Evolutionary conservation across 2,797 vertebrate genomes (phyloP), one percentile per base, ranked within the genome.

Genomic region (Sebastes matsubarae): DNA sequence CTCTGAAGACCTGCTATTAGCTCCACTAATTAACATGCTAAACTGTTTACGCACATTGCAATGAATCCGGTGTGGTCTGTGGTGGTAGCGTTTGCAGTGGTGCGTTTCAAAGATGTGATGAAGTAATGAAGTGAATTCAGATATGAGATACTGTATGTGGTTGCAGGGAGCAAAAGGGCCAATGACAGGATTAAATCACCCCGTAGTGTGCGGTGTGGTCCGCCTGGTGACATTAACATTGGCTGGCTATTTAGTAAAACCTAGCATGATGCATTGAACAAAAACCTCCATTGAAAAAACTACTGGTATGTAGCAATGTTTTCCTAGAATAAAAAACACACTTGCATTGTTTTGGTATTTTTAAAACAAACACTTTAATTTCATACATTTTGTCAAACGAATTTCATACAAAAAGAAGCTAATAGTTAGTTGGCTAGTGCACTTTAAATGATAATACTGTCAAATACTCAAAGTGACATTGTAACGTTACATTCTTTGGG

Each of bases 391-490:
- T 68, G 50, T 67, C 54, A 82, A 46, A 69, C 50, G 42, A 1
- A 76, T 65, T 65, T 68, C 24, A 77, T 84, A 82, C 80, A 91
- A 87, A 86, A 76, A 73, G 9, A 61, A 83, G 64, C 54, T 55
- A 61, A 80, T 72, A 81, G 46, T 80, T 32, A 75, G n/a, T 74
- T 54, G 73, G 64, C 46, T 65, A 75, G 78, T 82, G 83, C 82
- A 87, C 70, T 67, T 68, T 64, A 71, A 86, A 78, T 79, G 54
- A 81, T 85, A 90, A 87, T 80, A 89, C 80, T 85, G 84, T 68
- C 50, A 58, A 77, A 71, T 68, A 75, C 7, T 77, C 55, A 90
- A 84, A 88, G 82, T 87, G 82, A 82, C 81, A 69, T 61, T 68
- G 58, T 79, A 84, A 85, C 1, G 5, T 77, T 77, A 85, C 68